A percentile compares a stretch with the other conserved stretches of the same genome.
phyloP scores from a whole-genome alignment of 1,140 invertebrate genomes.

The Heliothis virescens region DNA sequence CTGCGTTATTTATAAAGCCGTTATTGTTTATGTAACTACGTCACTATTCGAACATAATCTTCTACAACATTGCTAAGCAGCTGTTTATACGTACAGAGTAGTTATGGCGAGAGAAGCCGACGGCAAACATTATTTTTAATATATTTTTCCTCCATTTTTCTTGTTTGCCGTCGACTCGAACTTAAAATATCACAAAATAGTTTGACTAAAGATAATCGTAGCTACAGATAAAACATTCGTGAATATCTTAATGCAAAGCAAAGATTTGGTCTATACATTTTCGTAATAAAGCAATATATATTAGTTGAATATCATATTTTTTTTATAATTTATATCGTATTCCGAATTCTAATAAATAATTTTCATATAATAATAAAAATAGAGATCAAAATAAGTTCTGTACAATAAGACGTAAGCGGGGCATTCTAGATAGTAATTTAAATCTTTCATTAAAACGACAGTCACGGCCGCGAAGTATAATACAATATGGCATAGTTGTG shows the following conservation, averaged over 20 bases:
- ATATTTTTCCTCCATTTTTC: constrained; percentile 16
- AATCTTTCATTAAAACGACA: not conserved
- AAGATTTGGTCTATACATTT: constrained; percentile 5
- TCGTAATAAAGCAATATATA: constrained; percentile 7
- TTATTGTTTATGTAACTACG: constrained; percentile 32
- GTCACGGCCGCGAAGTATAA: not conserved
- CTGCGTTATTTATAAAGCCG: constrained; percentile 75
- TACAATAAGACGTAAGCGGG: constrained; percentile 23
- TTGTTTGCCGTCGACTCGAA: constrained; percentile 3
- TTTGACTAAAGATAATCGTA: constrained; percentile 35
- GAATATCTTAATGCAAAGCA: constrained; percentile 17
- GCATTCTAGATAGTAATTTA: constrained; percentile 3
- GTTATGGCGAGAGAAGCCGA: constrained; percentile 38
- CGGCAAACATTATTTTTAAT: constrained; percentile 18
- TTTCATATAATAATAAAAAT: constrained; percentile 25
- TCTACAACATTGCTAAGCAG: constrained; percentile 41
- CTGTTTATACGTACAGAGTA: constrained; percentile 38
- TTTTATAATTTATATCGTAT: constrained; percentile 11
- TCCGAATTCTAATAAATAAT: constrained; percentile 21
- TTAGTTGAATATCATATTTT: constrained; percentile 5
- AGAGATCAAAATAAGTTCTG: constrained; percentile 45
- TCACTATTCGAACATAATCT: constrained; percentile 31
- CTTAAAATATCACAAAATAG: constrained; percentile 33
- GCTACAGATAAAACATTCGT: constrained; percentile 20
- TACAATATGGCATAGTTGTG: not conserved